Evolutionary conservation across 2,113 vertebrate genomes (phyloP).

Genomic region (Ptyas mucosa): DNA sequence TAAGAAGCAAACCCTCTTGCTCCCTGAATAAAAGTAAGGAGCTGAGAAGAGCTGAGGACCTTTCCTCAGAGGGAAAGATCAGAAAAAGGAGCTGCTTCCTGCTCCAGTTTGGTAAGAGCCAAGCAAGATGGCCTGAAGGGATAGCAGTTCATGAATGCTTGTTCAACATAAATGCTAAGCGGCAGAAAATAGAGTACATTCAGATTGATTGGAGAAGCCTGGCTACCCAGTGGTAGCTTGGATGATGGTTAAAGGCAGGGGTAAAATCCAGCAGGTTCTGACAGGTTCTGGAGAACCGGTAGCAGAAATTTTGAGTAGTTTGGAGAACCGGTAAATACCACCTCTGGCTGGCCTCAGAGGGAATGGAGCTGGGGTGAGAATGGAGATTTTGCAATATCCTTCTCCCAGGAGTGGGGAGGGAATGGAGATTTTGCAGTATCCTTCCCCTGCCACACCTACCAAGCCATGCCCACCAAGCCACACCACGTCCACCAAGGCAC

Average conservation of each 20-base stretch:
- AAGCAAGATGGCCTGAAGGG: neutral
- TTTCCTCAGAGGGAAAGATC: neutral
- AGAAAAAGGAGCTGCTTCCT: neutral
- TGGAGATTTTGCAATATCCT: too few species aligned
- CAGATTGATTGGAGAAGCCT: neutral
- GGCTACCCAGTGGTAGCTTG: neutral
- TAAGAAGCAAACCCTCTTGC: neutral
- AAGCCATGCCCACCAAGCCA: too few species aligned
- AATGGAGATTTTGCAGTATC: too few species aligned
- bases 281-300: too few species aligned
- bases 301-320: too few species aligned
- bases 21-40: neutral
- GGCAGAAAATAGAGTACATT: neutral
- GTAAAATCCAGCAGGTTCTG: too few species aligned
- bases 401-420: too few species aligned
- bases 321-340: too few species aligned
- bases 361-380: too few species aligned
- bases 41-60: neutral
- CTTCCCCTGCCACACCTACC: too few species aligned
- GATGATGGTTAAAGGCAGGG: neutral
- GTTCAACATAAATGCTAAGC: neutral
- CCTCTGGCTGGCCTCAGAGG: too few species aligned
- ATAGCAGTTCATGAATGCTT: neutral
- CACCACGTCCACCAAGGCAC: too few species aligned
- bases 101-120: neutral